Evolutionary conservation across 2,113 vertebrate genomes (phyloP).

Genomic region (Sclerurus mexicanus): DNA sequence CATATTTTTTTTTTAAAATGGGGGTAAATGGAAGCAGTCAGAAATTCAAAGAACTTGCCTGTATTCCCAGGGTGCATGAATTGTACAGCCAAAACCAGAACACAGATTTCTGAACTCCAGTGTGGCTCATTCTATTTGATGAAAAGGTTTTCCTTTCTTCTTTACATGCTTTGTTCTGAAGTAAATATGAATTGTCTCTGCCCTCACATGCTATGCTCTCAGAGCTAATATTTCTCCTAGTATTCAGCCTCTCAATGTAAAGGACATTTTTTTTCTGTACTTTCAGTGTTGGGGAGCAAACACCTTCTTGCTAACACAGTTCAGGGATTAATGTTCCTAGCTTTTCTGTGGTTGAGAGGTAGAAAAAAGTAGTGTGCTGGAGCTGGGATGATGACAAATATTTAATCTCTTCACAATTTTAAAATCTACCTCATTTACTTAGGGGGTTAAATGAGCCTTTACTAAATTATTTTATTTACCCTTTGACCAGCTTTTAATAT

Average conservation of each 20-base stretch:
- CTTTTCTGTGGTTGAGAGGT: background rate
- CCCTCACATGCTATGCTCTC: background rate
- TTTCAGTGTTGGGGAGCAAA: background rate
- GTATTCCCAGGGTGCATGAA: background rate
- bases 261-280: background rate
- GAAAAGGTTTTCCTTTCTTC: background rate
- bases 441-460: background rate
- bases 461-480: background rate
- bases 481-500: background rate
- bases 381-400: background rate
- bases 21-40: background rate
- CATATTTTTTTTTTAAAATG: background rate
- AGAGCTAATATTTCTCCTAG: background rate
- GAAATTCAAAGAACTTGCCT: background rate
- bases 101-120: background rate
- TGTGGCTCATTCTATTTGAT: background rate
- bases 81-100: background rate
- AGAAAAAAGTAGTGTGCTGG: background rate
- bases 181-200: background rate
- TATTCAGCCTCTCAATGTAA: background rate
- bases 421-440: background rate
- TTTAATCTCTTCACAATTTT: background rate
- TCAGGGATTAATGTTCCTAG: background rate
- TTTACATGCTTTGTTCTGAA: background rate
- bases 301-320: background rate